phyloP scores from a whole-genome alignment of 2,888 invertebrate genomes.

The Baronia brevicornis region DNA sequence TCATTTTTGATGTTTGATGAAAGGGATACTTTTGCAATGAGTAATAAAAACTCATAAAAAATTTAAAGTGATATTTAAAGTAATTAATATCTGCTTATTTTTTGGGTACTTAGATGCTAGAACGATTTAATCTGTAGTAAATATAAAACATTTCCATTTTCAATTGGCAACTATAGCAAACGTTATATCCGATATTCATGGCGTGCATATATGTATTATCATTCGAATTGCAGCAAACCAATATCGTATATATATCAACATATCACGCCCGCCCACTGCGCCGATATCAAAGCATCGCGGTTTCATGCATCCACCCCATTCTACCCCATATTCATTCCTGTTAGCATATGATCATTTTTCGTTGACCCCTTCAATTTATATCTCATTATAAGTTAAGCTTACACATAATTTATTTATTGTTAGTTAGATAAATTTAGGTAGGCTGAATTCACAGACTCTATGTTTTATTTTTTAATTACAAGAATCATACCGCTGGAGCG shows the following conservation, averaged over 20 bases:
- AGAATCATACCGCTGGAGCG: constrained; percentile 53
- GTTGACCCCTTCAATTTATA: constrained; percentile 1
- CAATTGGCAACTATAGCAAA: no score
- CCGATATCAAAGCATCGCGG: constrained; percentile 50
- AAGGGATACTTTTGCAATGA: not conserved
- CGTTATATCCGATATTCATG: no score
- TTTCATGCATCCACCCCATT: constrained; percentile 27
- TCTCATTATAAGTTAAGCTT: not conserved
- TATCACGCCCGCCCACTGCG: constrained; percentile 33
- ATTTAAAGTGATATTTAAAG: no score
- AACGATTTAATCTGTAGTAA: no score
- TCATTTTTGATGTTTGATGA: not conserved
- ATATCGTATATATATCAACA: constrained; percentile 36
- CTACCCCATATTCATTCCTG: constrained; percentile 21
- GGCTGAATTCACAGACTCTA: constrained; percentile 30
- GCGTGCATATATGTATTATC: no score
- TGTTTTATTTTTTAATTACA: constrained; percentile 67
- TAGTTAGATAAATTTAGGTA: constrained; percentile 25
- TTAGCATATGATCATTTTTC: constrained; percentile 13
- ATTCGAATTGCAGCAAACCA: constrained; percentile 21
- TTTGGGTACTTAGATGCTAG: no score
- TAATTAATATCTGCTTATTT: no score
- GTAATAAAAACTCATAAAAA: no score
- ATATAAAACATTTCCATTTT: no score
- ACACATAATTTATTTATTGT: no score